Percentiles rank a stretch among this genome's conserved stretches.
Conservation (phyloP, 2,113 vertebrate species). For the Cariama cristata region DNA sequence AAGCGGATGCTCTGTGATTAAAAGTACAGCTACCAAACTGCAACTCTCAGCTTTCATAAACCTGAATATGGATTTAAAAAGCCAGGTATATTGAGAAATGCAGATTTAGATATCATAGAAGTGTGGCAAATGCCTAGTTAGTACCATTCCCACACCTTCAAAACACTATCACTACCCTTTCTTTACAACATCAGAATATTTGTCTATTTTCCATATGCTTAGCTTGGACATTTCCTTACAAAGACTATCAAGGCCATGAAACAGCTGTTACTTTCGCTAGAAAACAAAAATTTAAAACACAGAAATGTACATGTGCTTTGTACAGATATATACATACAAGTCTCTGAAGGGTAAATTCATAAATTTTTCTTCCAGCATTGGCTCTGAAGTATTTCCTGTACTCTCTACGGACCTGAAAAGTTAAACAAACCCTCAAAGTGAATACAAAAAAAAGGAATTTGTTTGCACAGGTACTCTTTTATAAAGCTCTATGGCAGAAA, state of each 20-base stretch:
- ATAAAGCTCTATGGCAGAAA: not conserved
- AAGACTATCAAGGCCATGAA: not conserved
- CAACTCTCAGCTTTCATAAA: not conserved
- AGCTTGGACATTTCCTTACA: not conserved
- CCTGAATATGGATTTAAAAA: not conserved
- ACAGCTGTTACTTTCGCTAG: not conserved
- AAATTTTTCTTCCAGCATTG: constrained; percentile 97
- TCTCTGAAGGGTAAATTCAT: constrained; percentile 94
- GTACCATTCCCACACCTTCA: not conserved
- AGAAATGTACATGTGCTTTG: not conserved
- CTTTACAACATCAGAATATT: not conserved
- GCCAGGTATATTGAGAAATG: not conserved
- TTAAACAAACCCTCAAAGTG: constrained; percentile 44
- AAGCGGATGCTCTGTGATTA: not conserved
- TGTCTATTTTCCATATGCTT: not conserved
- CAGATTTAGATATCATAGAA: not conserved
- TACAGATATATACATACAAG: constrained; percentile 82
- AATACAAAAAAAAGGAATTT: not conserved
- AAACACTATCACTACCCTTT: not conserved
- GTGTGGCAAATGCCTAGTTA: not conserved
- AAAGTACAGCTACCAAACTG: not conserved
- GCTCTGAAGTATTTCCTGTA: constrained; percentile 98
- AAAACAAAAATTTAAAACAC: not conserved
- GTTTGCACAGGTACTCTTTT: not conserved
- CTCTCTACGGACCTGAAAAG: constrained; percentile 91